Conservation (phyloP, 2,797 vertebrate genomes). For the Poecile montanus region DNA sequence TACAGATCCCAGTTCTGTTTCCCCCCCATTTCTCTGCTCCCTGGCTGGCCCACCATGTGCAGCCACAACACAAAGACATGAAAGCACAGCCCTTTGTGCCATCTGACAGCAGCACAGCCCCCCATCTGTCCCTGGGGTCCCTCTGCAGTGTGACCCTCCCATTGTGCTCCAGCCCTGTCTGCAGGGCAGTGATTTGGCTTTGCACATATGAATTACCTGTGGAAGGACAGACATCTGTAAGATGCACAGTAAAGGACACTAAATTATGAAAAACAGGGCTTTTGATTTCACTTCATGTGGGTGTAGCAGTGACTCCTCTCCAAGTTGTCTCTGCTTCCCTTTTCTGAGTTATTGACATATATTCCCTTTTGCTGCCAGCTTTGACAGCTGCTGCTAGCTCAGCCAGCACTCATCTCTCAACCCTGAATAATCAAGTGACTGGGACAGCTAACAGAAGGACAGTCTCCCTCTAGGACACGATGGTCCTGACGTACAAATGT, state of each 20-base stretch:
- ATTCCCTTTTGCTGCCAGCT: constrained; percentile 15
- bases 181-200: not conserved
- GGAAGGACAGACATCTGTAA: not conserved
- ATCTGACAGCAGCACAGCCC: not conserved
- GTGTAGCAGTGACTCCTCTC: not conserved
- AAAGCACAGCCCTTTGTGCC: not conserved
- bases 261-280: not conserved
- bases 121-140: not conserved
- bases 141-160: not conserved
- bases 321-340: not conserved
- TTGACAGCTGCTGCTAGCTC: not conserved
- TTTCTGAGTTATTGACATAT: constrained; percentile 15
- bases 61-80: not conserved
- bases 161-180: not conserved
- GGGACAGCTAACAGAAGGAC: constrained; percentile 39
- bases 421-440: constrained; percentile 8
- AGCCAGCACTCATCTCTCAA: constrained; percentile 10
- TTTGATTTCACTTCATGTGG: not conserved
- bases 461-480: not conserved
- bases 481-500: not conserved
- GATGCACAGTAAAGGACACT: not conserved
- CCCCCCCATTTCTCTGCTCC: not conserved
- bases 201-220: not conserved
- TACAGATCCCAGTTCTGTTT: not conserved
- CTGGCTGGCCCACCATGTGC: not conserved